Percentiles rank a stretch among this genome's conserved stretches.
Conservation (phyloP, 1,140 invertebrate genomes). For the Helicoverpa zea region DNA sequence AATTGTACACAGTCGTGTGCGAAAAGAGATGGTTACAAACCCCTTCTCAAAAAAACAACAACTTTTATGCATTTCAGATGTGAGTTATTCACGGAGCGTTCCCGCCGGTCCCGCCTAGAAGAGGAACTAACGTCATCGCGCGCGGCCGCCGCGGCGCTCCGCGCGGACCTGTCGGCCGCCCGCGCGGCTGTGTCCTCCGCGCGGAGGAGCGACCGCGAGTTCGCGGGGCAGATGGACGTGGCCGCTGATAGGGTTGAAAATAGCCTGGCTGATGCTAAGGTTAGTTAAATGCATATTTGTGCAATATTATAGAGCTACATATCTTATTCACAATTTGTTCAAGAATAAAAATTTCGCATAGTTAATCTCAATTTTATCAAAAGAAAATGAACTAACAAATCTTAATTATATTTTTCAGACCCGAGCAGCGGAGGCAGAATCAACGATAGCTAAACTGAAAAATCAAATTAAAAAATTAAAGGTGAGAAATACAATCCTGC, state of each 20-base stretch:
- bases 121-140: constrained; percentile 61
- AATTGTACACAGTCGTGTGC: too few species aligned
- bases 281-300: too few species aligned
- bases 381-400: not conserved
- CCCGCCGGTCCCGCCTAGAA: constrained; percentile 69
- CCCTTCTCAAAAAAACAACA: too few species aligned
- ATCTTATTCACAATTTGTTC: too few species aligned
- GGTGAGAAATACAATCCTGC: constrained; percentile 55
- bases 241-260: constrained; percentile 44
- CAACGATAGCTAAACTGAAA: constrained; percentile 67
- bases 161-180: constrained; percentile 52
- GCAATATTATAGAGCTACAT: too few species aligned
- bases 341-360: too few species aligned
- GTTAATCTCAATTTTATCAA: too few species aligned
- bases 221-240: constrained; percentile 39
- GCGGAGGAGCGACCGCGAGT: not conserved
- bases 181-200: not conserved
- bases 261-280: constrained; percentile 51
- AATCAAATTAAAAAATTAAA: constrained; percentile 77
- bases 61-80: constrained; percentile 55
- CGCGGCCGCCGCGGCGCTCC: constrained; percentile 49
- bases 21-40: too few species aligned
- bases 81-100: constrained; percentile 75
- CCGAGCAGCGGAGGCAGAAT: constrained; percentile 62
- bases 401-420: constrained; percentile 59